These are phyloP conservation scores for Brotogeris chrysoptera DNA, from an alignment of 2,797 vertebrate species.

Conservation along the genomic window DNA sequence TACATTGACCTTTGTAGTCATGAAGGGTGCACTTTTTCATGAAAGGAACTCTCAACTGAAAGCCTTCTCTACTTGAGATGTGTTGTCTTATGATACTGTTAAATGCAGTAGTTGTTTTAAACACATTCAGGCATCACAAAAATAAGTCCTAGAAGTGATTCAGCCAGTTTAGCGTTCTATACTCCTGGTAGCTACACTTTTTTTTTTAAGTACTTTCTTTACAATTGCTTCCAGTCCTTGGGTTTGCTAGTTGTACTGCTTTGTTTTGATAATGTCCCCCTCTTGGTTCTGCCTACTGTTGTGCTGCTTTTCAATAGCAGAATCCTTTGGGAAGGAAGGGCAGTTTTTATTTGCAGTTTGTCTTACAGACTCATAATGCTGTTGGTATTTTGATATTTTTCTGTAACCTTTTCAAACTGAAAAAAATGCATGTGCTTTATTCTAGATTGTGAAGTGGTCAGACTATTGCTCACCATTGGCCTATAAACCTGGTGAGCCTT, in stretches of 20 bases:
- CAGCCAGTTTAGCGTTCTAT: neutral
- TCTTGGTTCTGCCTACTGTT: neutral
- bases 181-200: neutral
- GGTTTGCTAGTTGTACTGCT: neutral
- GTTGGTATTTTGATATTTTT: neutral
- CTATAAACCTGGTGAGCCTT: slow-evolving; percentile 83
- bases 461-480: slow-evolving; percentile 90
- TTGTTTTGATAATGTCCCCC: neutral
- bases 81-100: neutral
- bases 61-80: neutral
- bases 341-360: neutral
- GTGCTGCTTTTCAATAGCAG: neutral
- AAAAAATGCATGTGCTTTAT: neutral
- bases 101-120: neutral
- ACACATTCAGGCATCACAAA: neutral
- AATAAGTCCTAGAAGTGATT: neutral
- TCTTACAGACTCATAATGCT: neutral
- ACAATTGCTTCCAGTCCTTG: neutral
- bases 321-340: neutral
- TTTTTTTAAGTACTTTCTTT: neutral
- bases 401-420: neutral
- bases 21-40: neutral
- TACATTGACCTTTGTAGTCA: neutral
- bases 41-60: neutral
- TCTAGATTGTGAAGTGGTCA: slow-evolving; percentile 88